Evolutionary conservation across 2,797 vertebrate species (phyloP), one percentile per base, ranked within the genome.

Genomic region (Sebastes matsubarae): DNA sequence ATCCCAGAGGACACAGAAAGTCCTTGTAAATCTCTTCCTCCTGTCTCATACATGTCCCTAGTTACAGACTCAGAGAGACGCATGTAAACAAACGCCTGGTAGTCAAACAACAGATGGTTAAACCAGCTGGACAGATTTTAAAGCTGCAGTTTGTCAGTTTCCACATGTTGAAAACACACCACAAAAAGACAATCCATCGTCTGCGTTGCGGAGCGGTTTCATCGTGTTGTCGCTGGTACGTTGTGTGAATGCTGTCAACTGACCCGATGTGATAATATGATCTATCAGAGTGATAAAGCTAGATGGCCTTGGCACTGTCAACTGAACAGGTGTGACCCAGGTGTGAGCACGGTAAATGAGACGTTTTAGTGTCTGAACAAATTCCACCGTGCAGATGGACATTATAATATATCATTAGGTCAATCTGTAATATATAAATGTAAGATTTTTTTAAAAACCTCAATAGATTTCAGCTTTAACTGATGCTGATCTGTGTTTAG

Each of bases 21-120:
- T 77, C 72, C 55, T 67, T 54, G 82, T 87, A 82, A 90, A 92
- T 88, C 87, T 82, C 72, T 38, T 69, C 85, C 79, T 80, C 73
- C 81, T 75, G 85, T 82, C 82, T 84, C 59, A 30, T 58, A 24
- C 66, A 25, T 87, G 83, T 85, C 79, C 84, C 27, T 70, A 18
- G 82, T 71, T 66, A 87, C 88, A 68, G 72, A 66, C 68, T 70
- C 64, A 11, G 38, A 77, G 64, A 82, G 76, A 84, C 74, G 20
- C 72, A 65, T 38, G 69, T 73, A 86, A 85, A 92, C 84, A 89
- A 66, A 71, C 0, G 71, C 22, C 66, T 75, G 72, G 63, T 55
- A 71, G 71, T 77, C 77, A 75, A 74, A 81, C 74, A 73, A 59
- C 85, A 88, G 81, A 87, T 52, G 74, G 46, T 81, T 75, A 24